Evolutionary conservation across 2,113 vertebrate genomes (phyloP), one percentile per base, ranked within the genome.

Genomic region (Mustela nigripes): DNA sequence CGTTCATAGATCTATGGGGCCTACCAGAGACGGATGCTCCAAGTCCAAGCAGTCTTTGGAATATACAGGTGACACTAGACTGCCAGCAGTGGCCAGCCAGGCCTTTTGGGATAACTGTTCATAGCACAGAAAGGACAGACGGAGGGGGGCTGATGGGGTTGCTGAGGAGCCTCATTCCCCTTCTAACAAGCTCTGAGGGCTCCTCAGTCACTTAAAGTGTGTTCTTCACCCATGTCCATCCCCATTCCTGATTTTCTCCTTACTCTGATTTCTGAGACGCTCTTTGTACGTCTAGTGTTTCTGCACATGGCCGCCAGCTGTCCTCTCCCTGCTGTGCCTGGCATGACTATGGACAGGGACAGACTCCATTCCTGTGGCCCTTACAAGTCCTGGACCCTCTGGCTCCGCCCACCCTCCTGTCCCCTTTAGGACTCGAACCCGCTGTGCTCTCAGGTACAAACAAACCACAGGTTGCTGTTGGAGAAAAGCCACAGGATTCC

Each of bases 11-110:
- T 22, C 18, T 12, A 4, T n/a, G 9, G 33, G n/a, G 36, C 16
- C 48, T n/a, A 0, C 10, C 9, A 28, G 3, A 73, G 18, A 31
- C 0, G 3, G 62, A 39, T 21, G 24, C 69, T 7, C 4, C 28
- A 26, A 28, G 26, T 39, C 67, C 62, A 63, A n/a, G 78, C 10
- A 63, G 0, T 62, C 45, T 79, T 12, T 62, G 83, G 53, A n/a
- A 42, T 19, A 24, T 19, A 16, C 4, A 53, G 16, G n/a, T 82
- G 71, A 19, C 7, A 11, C 24, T 28, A n/a, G 24, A 48, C 62
- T 74, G 63, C 31, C 60, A 39, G 42, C 15, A 24, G 24, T 19
- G 2, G 16, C 85, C 83, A 67, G 15, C 39, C 33, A 28, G 50
- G 42, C 45, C 18, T 69, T 33, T n/a, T 1, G 26, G 22, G 24